These are phyloP conservation scores for Cisticola juncidis DNA, from an alignment of 2,113 vertebrate species.

Conservation along the genomic window DNA sequence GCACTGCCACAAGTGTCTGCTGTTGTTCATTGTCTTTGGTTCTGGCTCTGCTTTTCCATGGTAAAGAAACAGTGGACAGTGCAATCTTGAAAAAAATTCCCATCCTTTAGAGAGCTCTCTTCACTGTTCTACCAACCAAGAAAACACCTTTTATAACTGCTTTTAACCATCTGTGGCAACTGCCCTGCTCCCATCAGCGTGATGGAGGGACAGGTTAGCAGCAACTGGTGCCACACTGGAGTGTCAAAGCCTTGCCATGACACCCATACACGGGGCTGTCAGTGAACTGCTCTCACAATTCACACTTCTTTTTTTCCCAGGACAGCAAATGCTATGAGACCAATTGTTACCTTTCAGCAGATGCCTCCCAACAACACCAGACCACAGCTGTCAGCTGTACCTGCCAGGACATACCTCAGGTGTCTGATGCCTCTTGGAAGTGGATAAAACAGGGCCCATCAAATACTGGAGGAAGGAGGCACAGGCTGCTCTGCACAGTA, in stretches of 20 bases:
- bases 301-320: background rate
- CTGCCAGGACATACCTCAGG: background rate
- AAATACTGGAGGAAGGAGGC: background rate
- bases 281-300: background rate
- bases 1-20: background rate
- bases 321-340: background rate
- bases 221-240: background rate
- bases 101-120: background rate
- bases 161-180: background rate
- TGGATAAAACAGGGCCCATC: background rate
- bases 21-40: background rate
- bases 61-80: background rate
- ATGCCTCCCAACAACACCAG: background rate
- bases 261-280: background rate
- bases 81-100: background rate
- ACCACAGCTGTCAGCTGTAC: background rate
- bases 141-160: background rate
- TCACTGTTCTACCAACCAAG: background rate
- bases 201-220: background rate
- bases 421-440: slow-evolving; percentile 17
- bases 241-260: background rate
- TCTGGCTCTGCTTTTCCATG: background rate
- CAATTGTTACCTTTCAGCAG: background rate
- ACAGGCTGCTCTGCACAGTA: background rate
- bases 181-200: background rate